phyloP scores from a whole-genome alignment of 2,113 vertebrate genomes.

The Zosterops pallidus region DNA sequence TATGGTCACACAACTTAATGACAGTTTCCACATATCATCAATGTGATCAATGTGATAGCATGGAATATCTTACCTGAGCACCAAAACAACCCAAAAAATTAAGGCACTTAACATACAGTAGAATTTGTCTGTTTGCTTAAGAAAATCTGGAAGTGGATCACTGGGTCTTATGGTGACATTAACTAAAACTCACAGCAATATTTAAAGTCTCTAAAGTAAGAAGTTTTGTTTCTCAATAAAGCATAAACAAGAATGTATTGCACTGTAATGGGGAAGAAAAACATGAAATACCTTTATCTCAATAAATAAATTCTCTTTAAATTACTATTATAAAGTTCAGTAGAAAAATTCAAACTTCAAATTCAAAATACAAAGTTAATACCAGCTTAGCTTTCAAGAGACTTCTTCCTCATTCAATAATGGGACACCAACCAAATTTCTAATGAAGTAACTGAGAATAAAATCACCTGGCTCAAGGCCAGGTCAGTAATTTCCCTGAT shows the following conservation, averaged over 20 bases:
- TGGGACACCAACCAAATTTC: not conserved
- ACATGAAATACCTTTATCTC: not conserved
- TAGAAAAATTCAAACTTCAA: not conserved
- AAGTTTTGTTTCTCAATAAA: not conserved
- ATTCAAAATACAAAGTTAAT: not conserved
- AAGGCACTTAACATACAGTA: not conserved
- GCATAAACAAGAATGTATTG: not conserved
- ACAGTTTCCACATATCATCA: not conserved
- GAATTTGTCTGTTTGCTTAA: not conserved
- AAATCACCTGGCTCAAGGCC: conserved; percentile 20
- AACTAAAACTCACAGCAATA: not conserved
- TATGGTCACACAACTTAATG: not conserved
- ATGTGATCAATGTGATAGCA: not conserved
- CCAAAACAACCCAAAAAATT: no score
- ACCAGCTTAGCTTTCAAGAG: not conserved
- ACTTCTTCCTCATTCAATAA: not conserved
- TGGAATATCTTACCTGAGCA: not conserved
- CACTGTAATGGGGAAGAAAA: not conserved
- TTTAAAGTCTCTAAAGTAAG: not conserved
- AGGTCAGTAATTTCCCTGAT: conserved; percentile 41
- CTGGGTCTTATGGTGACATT: not conserved
- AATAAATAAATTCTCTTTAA: not conserved
- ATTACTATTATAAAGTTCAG: not conserved
- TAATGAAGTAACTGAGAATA: not conserved
- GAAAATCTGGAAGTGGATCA: not conserved